These are phyloP conservation scores for Azorinus chamasolen DNA, from an alignment of 2,888 invertebrate species.

Conservation along the genomic window DNA sequence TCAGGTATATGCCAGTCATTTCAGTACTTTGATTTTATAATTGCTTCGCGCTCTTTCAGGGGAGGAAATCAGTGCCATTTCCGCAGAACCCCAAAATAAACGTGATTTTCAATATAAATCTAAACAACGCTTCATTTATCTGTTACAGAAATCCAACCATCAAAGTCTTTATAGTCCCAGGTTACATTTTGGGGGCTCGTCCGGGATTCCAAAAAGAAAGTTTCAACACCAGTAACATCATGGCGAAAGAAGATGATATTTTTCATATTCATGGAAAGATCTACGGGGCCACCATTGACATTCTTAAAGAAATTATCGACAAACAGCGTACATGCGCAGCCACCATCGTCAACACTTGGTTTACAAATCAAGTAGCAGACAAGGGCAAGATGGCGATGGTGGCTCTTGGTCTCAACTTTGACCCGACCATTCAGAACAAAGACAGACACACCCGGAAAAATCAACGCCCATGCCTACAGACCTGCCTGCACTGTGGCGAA, in stretches of 20 bases:
- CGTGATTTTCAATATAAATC: too few species aligned
- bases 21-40: too few species aligned
- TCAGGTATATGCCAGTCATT: too few species aligned
- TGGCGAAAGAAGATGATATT: background rate
- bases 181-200: conserved; percentile 7
- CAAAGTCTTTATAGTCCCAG: background rate
- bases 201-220: background rate
- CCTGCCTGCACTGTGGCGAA: background rate
- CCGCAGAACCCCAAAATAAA: too few species aligned
- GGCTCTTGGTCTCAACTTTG: background rate
- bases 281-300: background rate
- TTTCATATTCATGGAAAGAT: background rate
- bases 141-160: too few species aligned
- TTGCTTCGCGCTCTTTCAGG: too few species aligned
- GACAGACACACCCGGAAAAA: background rate
- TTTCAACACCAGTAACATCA: background rate
- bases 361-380: background rate
- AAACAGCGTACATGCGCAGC: background rate
- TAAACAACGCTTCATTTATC: too few species aligned
- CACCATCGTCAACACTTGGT: background rate
- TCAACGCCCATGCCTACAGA: background rate
- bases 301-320: background rate
- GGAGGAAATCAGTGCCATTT: too few species aligned
- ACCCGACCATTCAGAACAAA: background rate
- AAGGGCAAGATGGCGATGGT: background rate